A percentile compares a stretch with the other conserved stretches of the same genome.
phyloP scores from a whole-genome alignment of 1,140 invertebrate species.

The Stenopsyche tienmushanensis region DNA sequence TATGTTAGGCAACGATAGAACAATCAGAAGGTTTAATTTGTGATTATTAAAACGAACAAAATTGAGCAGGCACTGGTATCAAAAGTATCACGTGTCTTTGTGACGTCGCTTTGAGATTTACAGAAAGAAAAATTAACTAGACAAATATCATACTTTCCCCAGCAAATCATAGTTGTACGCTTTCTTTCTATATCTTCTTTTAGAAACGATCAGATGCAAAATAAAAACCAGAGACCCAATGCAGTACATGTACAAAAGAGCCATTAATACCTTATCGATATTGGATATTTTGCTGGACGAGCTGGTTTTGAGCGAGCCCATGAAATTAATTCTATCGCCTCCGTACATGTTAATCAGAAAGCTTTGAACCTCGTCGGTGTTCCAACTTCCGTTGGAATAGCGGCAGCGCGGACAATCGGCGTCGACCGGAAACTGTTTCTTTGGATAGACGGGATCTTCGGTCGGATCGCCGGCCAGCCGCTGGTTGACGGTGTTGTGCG shows the following conservation, averaged over 20 bases:
- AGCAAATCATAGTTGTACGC: constrained; percentile 59
- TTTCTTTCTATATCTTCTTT: constrained; percentile 63
- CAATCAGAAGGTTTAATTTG: too few species aligned
- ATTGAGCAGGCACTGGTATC: too few species aligned
- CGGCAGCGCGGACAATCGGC: constrained; percentile 72
- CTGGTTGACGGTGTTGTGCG: constrained; percentile 92
- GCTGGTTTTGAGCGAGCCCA: constrained; percentile 44
- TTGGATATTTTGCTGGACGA: constrained; percentile 51
- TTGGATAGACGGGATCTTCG: constrained; percentile 89
- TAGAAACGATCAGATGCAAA: constrained; percentile 69
- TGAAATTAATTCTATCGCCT: constrained; percentile 56
- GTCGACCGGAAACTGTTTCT: constrained; percentile 84
- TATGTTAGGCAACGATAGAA: too few species aligned
- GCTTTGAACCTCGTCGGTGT: constrained; percentile 66
- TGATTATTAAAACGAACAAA: too few species aligned
- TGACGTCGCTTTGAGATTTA: too few species aligned
- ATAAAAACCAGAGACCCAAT: constrained; percentile 65
- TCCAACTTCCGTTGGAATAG: constrained; percentile 62
- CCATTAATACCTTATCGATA: constrained; percentile 74
- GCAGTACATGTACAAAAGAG: constrained; percentile 70
- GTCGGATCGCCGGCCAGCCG: constrained; percentile 81
- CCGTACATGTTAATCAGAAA: constrained; percentile 79
- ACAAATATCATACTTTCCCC: constrained; percentile 54
- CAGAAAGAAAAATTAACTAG: too few species aligned
- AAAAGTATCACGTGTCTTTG: too few species aligned